Percentiles rank a stretch among this genome's conserved stretches.
phyloP scores from a whole-genome alignment of 2,888 invertebrate genomes.

The Xanthorhoe spadicearia region DNA sequence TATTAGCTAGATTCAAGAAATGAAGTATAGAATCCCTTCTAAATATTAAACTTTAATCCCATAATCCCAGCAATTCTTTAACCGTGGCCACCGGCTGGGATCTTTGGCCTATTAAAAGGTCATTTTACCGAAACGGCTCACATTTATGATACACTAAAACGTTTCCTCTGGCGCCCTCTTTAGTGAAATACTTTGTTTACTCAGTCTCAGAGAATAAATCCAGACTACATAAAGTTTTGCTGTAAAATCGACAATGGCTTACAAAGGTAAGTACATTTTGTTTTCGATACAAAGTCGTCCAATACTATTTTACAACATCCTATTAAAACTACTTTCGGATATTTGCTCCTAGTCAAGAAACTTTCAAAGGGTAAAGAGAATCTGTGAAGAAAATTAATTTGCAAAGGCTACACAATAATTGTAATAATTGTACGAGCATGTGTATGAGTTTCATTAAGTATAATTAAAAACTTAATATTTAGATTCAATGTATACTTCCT shows the following conservation, averaged over 20 bases:
- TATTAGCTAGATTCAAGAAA: too few relatives aligned
- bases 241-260: constrained; percentile 28
- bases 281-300: constrained; percentile 18
- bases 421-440: too few relatives aligned
- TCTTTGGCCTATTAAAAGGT: constrained; percentile 48
- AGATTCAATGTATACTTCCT: too few relatives aligned
- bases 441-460: too few relatives aligned
- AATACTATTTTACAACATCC: not conserved
- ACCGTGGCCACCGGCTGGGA: constrained; percentile 43
- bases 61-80: constrained; percentile 23
- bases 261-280: constrained; percentile 20
- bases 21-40: too few relatives aligned
- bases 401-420: too few relatives aligned
- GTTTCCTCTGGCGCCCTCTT: constrained; percentile 50
- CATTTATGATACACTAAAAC: constrained; percentile 65
- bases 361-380: too few relatives aligned
- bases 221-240: constrained; percentile 30
- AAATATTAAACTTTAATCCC: not conserved
- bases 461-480: too few relatives aligned
- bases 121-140: constrained; percentile 56
- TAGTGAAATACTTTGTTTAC: constrained; percentile 45
- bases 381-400: too few relatives aligned
- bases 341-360: too few relatives aligned
- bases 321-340: too few relatives aligned
- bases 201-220: constrained; percentile 36